phyloP scores from a whole-genome alignment of 1,140 invertebrate genomes.

The Caerostris extrusa region DNA sequence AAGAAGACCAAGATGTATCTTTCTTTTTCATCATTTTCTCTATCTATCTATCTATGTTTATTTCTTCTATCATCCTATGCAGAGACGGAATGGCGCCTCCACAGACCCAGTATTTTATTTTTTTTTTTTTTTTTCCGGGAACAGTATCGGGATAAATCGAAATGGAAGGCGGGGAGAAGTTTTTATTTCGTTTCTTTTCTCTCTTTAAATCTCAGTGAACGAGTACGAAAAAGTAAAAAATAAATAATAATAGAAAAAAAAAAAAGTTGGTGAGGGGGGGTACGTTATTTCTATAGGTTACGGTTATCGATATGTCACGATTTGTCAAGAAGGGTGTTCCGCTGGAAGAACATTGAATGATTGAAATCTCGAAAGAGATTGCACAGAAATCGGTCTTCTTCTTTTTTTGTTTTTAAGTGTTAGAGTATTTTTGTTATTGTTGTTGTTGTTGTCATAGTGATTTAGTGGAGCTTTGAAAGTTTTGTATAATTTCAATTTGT shows the following conservation, averaged over 20 bases:
- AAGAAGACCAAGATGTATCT: background rate
- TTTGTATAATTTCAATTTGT: too few species aligned
- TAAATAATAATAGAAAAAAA: background rate
- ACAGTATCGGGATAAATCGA: background rate
- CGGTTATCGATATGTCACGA: slow-evolving; percentile 55
- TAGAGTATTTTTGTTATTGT: background rate
- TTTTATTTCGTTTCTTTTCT: slow-evolving; percentile 57
- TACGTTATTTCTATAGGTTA: slow-evolving; percentile 45
- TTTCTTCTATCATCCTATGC: background rate
- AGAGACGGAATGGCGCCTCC: slow-evolving; percentile 50
- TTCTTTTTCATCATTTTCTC: background rate
- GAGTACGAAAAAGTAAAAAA: background rate
- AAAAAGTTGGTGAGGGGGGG: too few species aligned
- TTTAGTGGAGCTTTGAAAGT: too few species aligned
- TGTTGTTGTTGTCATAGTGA: too few species aligned
- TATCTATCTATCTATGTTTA: background rate
- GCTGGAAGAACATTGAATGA: slow-evolving; percentile 37
- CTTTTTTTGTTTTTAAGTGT: background rate
- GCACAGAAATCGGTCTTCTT: background rate
- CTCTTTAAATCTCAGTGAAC: slow-evolving; percentile 20
- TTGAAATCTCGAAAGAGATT: slow-evolving; percentile 32
- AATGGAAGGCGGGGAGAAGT: background rate
- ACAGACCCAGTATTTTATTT: background rate
- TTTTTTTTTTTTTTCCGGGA: background rate
- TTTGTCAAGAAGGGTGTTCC: slow-evolving; percentile 48